Base-by-base conservation (phyloP, 2,888 invertebrate species). In the Philereme transversata region DNA sequence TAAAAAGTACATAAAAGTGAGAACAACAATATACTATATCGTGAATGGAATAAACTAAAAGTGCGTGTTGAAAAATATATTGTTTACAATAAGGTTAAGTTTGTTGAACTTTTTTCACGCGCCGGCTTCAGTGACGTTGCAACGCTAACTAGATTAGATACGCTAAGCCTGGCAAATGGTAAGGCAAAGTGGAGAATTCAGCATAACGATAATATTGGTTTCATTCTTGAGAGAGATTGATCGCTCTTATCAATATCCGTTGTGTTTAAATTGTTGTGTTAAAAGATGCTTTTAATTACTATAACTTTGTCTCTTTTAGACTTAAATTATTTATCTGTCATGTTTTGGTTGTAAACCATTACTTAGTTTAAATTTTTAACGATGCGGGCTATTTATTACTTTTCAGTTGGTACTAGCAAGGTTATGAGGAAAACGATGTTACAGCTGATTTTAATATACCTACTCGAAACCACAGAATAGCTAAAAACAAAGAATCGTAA, bases 81-180 rank as follows among this genome's bases (percentile, higher is more conserved):
- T 74, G 75, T 78, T 76, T 75, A 75, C 68, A 68, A 62, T 72
- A 76, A 79, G 81, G 81, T 83, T 81, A 85, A 84, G 90, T 90
- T 90, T 89, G 85, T 88, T 89, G 89, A 90, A 90, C 90, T 90
- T 88, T 86, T 87, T 82, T 78, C 83, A 78, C 81, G 77, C 76
- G 80, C 79, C 83, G 83, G 83, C 84, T 84, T 83, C 80, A 62
- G 81, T 88, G 90, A 88, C 88, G 88, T 88, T 88, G 87, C 86
- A 84, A 67, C 76, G 71, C 82, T 89, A 90, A 90, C 84, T 82
- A 84, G 89, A 89, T 89, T 88, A 90, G 82, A 81, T 81, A 84
- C 79, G 82, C 75, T 87, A 80, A 88, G 84, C 84, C 83, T 76
- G 68, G 82, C 83, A 78, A 78, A 77, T 75, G 78, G 76, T 71